These are phyloP conservation scores for Dryomyza anilis DNA, from an alignment of 2,888 invertebrate genomes.

Conservation along the genomic window DNA sequence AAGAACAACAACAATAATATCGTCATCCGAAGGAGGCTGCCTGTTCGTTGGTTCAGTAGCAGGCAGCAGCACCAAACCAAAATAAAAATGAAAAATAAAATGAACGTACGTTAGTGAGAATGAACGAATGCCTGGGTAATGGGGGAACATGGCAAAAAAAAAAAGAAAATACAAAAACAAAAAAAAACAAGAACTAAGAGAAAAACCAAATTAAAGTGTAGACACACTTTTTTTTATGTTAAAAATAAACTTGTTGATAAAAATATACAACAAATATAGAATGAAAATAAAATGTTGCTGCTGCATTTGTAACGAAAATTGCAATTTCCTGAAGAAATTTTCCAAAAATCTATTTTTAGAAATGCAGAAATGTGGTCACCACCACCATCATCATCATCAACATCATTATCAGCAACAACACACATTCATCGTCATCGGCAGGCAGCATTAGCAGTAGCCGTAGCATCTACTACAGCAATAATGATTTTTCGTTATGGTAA, in stretches of 20 bases:
- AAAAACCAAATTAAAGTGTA: constrained; percentile 29
- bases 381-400: no score
- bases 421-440: no score
- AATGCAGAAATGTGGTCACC: neutral
- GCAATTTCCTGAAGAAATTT: neutral
- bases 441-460: no score
- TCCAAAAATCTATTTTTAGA: no score
- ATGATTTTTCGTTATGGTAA: no score
- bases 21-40: constrained; percentile 6
- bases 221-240: constrained; percentile 38
- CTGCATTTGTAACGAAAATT: neutral
- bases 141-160: constrained; percentile 20
- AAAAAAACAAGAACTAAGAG: neutral
- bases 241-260: constrained; percentile 49
- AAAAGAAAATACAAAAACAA: constrained; percentile 4
- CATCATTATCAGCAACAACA: no score
- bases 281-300: no score
- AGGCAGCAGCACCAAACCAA: constrained; percentile 20
- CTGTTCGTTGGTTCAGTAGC: constrained; percentile 28
- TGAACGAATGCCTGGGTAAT: constrained; percentile 8
- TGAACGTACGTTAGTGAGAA: constrained; percentile 1
- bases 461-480: no score
- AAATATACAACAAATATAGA: constrained; percentile 1
- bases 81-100: no score
- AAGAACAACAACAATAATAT: no score